These are phyloP conservation scores for Lamprologus ornatipinnis DNA, from an alignment of 2,113 vertebrate species.

Conservation along the genomic window DNA sequence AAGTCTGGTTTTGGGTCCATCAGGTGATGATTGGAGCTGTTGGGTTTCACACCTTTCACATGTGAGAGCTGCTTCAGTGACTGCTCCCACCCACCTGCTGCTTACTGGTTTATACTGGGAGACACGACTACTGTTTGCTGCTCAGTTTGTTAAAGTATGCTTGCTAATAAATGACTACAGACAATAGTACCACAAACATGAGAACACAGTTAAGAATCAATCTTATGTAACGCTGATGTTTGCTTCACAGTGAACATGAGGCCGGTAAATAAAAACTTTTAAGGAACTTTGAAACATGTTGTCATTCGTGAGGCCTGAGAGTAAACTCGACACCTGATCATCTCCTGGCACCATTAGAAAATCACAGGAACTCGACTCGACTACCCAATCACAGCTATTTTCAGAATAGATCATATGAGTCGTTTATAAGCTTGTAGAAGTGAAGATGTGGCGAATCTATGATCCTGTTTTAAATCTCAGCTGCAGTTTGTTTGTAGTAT, in stretches of 20 bases:
- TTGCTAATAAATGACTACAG: neutral
- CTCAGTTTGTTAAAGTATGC: neutral
- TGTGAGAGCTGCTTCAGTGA: neutral
- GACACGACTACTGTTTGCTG: neutral
- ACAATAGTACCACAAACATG: neutral
- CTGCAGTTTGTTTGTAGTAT: neutral
- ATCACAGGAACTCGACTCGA: neutral
- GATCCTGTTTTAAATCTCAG: neutral
- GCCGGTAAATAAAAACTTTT: neutral
- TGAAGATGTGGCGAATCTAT: neutral
- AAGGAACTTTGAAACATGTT: neutral
- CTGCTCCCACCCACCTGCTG: neutral
- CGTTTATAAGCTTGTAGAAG: neutral
- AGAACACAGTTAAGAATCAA: accelerated
- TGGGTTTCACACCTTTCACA: neutral
- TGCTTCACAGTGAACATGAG: neutral
- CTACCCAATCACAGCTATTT: neutral
- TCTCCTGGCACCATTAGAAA: neutral
- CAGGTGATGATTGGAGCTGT: constrained; percentile 7
- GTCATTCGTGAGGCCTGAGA: neutral
- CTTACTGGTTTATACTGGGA: neutral
- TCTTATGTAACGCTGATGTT: neutral
- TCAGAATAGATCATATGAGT: neutral
- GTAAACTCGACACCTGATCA: neutral
- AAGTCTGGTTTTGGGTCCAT: neutral